These are phyloP conservation scores for Chaetogeoica ovagalla DNA, from an alignment of 2,888 invertebrate species.

Conservation along the genomic window DNA sequence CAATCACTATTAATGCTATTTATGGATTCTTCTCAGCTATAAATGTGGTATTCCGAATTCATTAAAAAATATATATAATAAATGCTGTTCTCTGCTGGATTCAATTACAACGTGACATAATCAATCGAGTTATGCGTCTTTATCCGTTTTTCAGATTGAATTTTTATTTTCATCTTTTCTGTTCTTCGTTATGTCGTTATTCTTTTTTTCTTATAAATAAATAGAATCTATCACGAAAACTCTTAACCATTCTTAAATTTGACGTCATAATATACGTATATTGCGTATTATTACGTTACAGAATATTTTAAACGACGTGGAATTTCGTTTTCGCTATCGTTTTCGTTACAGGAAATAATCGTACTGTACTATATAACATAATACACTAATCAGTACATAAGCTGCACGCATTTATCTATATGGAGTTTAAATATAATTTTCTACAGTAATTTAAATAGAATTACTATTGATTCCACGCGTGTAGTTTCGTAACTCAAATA, in stretches of 20 bases:
- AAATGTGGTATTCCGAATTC: slow-evolving; percentile 32
- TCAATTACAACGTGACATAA: slow-evolving; percentile 26
- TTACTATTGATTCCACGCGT: not conserved
- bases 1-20: slow-evolving; percentile 35
- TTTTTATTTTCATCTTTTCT: not conserved
- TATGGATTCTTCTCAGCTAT: slow-evolving; percentile 44
- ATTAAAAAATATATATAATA: slow-evolving; percentile 32
- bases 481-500: not conserved
- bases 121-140: slow-evolving; percentile 14
- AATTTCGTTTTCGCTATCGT: not conserved
- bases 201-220: slow-evolving; percentile 20
- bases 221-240: slow-evolving; percentile 9
- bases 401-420: not conserved
- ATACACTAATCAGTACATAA: not conserved
- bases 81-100: slow-evolving; percentile 19
- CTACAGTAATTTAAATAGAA: not conserved
- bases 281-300: not conserved
- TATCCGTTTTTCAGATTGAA: slow-evolving; percentile 22
- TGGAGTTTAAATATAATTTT: slow-evolving; percentile 1
- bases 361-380: too few relatives aligned
- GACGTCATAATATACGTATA: not conserved
- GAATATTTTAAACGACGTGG: not conserved
- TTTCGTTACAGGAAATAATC: not conserved
- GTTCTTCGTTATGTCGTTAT: not conserved
- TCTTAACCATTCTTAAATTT: not conserved